Evolutionary conservation across 2,113 vertebrate species (phyloP).

Genomic region (Grus americana): DNA sequence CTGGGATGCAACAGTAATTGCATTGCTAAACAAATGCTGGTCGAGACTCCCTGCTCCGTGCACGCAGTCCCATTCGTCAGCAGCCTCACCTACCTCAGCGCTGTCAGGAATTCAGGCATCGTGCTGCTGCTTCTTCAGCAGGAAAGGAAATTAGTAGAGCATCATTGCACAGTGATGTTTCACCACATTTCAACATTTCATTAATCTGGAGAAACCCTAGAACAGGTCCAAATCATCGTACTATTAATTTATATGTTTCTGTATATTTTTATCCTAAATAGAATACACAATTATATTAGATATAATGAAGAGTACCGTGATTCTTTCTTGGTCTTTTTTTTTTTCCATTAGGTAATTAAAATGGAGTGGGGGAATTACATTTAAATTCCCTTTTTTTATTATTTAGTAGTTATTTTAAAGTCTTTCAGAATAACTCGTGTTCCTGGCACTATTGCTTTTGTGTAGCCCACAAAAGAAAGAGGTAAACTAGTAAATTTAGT

Average conservation of each 20-base stretch:
- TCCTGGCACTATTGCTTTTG: neutral
- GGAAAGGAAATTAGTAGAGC: neutral
- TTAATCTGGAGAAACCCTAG: neutral
- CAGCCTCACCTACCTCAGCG: neutral
- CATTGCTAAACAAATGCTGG: neutral
- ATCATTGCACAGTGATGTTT: neutral
- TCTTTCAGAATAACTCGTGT: neutral
- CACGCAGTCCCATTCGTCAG: rapidly evolving
- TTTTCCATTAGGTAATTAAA: constrained; percentile 1
- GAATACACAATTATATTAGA: neutral
- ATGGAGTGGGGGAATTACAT: neutral
- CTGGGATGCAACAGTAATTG: neutral
- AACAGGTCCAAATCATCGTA: neutral
- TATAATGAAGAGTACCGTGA: neutral
- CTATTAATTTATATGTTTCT: neutral
- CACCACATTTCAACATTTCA: neutral
- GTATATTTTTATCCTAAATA: neutral
- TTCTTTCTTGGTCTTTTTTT: neutral
- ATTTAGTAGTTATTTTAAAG: neutral
- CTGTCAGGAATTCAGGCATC: neutral
- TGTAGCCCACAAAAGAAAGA: neutral
- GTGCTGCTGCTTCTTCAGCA: neutral
- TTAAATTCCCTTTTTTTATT: constrained; percentile 6
- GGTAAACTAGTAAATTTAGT: neutral
- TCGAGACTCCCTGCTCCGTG: rapidly evolving